These are phyloP conservation scores for Cotesia chilonis DNA, from an alignment of 1,140 invertebrate species.

Conservation along the genomic window DNA sequence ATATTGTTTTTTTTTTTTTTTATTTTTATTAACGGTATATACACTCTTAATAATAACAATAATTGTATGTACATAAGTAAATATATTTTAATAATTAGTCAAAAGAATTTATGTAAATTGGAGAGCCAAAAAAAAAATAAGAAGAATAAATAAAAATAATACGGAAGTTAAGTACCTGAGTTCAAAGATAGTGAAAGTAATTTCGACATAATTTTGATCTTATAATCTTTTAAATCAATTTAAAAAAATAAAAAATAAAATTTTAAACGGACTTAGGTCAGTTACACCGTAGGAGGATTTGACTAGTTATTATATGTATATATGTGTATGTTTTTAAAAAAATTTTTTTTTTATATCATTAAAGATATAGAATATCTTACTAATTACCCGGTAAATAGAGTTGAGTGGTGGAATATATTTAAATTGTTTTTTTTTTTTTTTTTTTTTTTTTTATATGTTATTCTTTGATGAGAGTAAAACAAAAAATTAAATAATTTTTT, in stretches of 20 bases:
- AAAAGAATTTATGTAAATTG: conserved; percentile 15
- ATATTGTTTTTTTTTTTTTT: no score
- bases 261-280: conserved; percentile 22
- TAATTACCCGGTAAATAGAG: neutral
- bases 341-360: neutral
- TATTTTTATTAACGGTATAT: no score
- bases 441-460: neutral
- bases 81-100: neutral
- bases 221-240: no score
- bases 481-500: no score
- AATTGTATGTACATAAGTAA: neutral
- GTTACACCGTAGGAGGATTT: conserved; percentile 20
- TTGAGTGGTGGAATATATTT: neutral
- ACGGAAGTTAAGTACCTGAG: conserved; percentile 1
- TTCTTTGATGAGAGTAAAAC: no score
- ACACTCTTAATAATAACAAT: no score
- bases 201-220: conserved; percentile 21
- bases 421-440: neutral
- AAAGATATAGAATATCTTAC: conserved; percentile 2
- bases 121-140: no score
- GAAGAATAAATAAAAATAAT: conserved; percentile 4
- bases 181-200: conserved; percentile 34
- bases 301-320: conserved; percentile 11
- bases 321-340: neutral
- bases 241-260: no score